A percentile compares a stretch with the other conserved stretches of the same genome.
phyloP scores from a whole-genome alignment of 2,888 invertebrate genomes.

The Creontiades dilutus region DNA sequence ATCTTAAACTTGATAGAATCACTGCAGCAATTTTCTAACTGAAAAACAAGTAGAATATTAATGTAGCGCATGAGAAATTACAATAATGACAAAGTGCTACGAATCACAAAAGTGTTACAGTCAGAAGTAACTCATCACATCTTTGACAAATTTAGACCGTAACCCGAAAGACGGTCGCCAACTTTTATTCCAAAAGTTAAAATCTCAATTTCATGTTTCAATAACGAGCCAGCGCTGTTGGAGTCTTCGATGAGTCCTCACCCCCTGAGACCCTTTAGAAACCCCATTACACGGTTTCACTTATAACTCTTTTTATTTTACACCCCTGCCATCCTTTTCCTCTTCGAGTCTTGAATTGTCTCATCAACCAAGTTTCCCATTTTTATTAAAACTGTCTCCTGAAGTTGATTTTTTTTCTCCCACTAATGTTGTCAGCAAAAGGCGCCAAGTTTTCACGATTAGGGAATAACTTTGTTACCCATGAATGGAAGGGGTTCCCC shows the following conservation, averaged over 20 bases:
- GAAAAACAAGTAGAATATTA: too few relatives aligned
- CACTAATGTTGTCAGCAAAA: conserved; percentile 68
- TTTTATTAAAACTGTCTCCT: conserved; percentile 69
- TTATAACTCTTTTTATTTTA: conserved; percentile 67
- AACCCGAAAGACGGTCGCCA: conserved; percentile 2
- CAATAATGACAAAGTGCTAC: too few relatives aligned
- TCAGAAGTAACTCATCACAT: not conserved
- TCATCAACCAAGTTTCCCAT: conserved; percentile 70
- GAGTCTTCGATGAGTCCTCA: conserved; percentile 49
- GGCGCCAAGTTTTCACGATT: conserved; percentile 68
- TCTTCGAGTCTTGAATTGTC: conserved; percentile 63
- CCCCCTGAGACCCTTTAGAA: conserved; percentile 37
- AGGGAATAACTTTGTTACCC: conserved; percentile 69
- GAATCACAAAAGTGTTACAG: too few relatives aligned
- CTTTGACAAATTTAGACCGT: not conserved
- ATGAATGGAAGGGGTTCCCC: conserved; percentile 65
- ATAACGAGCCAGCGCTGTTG: conserved; percentile 59
- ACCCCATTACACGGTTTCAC: conserved; percentile 71
- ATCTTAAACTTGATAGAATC: too few relatives aligned
- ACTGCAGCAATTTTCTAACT: too few relatives aligned
- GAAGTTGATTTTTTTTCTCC: conserved; percentile 67
- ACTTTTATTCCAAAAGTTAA: conserved; percentile 51
- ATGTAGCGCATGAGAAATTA: too few relatives aligned
- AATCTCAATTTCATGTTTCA: conserved; percentile 71
- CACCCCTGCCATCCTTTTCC: conserved; percentile 32